Percentiles rank a stretch among this genome's conserved stretches.
Conservation (phyloP, 1,140 invertebrate genomes). For the Drosophila micromelanica region DNA sequence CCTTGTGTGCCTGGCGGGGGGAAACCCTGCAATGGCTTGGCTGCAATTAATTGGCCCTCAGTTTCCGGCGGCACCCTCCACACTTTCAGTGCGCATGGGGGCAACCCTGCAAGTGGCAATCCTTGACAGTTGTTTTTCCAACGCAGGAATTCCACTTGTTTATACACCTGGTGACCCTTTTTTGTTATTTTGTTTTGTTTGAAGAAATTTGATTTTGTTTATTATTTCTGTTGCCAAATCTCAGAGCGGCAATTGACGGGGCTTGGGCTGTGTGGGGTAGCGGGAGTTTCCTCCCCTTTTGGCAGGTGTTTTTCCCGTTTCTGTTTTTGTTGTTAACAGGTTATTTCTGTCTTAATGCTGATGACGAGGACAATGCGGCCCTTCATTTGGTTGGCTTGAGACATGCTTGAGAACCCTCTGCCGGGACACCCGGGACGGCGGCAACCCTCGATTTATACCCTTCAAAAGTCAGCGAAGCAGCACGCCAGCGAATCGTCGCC, state of each 20-base stretch:
- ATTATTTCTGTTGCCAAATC: conserved; percentile 51
- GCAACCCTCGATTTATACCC: conserved; percentile 8
- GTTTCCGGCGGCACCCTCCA: too few relatives aligned
- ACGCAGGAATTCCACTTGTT: conserved; percentile 35
- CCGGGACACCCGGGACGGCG: conserved; percentile 4
- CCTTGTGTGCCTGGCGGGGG: conserved; percentile 10
- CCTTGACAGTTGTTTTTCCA: conserved; percentile 33
- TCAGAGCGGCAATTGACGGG: conserved; percentile 15
- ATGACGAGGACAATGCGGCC: conserved; percentile 22
- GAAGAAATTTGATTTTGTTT: conserved; percentile 79
- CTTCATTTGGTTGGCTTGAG: conserved; percentile 22
- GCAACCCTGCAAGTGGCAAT: background rate
- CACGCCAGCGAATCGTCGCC: conserved; percentile 24
- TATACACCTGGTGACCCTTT: conserved; percentile 71
- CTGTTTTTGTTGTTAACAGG: conserved; percentile 58
- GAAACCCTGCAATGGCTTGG: conserved; percentile 48
- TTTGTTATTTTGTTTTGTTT: conserved; percentile 35
- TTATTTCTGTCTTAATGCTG: conserved; percentile 45
- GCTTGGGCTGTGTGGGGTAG: background rate
- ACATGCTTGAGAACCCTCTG: conserved; percentile 36
- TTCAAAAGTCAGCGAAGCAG: conserved; percentile 67
- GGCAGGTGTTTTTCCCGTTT: background rate
- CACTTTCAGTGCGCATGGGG: too few relatives aligned
- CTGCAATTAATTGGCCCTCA: conserved; percentile 55
- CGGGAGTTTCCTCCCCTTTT: conserved; percentile 17